Percentiles rank a stretch among this genome's conserved stretches.
phyloP scores from a whole-genome alignment of 53 echinoderm and acorn worm genomes.

The Paelopatides confundens region DNA sequence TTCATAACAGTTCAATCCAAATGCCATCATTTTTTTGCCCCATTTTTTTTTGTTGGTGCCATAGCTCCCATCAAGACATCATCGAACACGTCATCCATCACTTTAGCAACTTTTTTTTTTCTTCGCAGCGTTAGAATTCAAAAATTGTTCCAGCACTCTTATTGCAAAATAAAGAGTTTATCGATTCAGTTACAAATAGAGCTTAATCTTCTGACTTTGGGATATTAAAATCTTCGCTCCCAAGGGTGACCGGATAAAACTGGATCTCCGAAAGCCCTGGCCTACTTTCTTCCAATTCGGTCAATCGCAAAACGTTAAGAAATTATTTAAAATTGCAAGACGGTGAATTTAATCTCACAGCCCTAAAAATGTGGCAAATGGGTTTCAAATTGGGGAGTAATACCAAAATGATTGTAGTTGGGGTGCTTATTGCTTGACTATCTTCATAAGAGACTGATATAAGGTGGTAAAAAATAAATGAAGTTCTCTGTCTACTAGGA shows the following conservation, averaged over 20 bases:
- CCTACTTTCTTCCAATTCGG: slow-evolving; percentile 47
- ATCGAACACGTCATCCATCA: background rate
- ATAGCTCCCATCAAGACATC: background rate
- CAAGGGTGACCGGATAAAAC: slow-evolving; percentile 30
- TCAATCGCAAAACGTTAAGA: slow-evolving; percentile 36
- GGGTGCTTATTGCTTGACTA: too few species aligned
- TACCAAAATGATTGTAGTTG: slow-evolving; percentile 1
- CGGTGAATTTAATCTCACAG: slow-evolving; percentile 1
- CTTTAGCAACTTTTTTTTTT: background rate
- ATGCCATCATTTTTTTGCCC: too few species aligned
- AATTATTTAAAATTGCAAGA: slow-evolving; percentile 30
- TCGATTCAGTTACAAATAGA: slow-evolving; percentile 36
- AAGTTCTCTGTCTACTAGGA: background rate
- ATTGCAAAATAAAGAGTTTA: slow-evolving; percentile 30
- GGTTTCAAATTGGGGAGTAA: slow-evolving; percentile 32
- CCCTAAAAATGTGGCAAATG: slow-evolving; percentile 39
- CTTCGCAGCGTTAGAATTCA: background rate
- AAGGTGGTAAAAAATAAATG: background rate
- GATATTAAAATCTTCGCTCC: slow-evolving; percentile 12
- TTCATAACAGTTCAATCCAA: too few species aligned
- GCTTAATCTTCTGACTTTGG: slow-evolving; percentile 1
- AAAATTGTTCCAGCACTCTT: background rate
- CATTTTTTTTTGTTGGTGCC: background rate
- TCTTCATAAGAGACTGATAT: too few species aligned
- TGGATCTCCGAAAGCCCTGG: slow-evolving; percentile 33